Evolutionary conservation across 1,140 invertebrate genomes (phyloP), one percentile per base, ranked within the genome.

Genomic region (Himalopsyche phryganea): DNA sequence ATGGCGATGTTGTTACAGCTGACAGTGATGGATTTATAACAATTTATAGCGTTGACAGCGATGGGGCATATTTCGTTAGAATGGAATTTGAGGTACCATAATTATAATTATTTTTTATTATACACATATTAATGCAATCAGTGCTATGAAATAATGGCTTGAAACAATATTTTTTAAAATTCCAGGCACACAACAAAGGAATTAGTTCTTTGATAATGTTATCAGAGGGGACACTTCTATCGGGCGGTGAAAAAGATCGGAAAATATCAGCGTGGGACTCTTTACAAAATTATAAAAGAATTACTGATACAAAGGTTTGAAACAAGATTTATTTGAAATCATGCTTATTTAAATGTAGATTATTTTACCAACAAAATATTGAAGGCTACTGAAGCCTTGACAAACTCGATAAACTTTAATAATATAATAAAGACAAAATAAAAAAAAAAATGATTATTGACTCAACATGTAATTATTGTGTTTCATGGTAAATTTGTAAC

Each of bases 1-100:
- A 94, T 71, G 94, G 94, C 4, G 91, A 96, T 69, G 89, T 97
- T 0, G 88, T 98, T 5, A 94, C 92, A 0, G 95, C 94, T 1
- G 94, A 98, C 68, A 91, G 90, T 49, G 91, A 94, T 73, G 95
- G 95, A 0, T 94, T 92, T 66, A 92, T 98, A 50, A 95, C 92
- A 6, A 85, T 96, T 50, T 98, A 96, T 76, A 91, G 89, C 28
- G 89, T 92, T 1, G 90, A 93, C 65, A 88, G 87, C 11, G 90
- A 94, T 61, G 90, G 90, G 0, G 89, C 90, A 0, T 94, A 94
- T 68, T 92, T 91, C 66, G 88, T 92, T 1, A 80, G 89, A 58
- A 89, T 90, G 80, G 89, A 93, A 75, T 93, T 91, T 68, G 89
- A 92, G 76, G 83, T 84, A 67, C 6, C 33, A 35, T n/a, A 14